Evolutionary conservation across 2,113 vertebrate genomes (phyloP).

Genomic region (Isichthys henryi): DNA sequence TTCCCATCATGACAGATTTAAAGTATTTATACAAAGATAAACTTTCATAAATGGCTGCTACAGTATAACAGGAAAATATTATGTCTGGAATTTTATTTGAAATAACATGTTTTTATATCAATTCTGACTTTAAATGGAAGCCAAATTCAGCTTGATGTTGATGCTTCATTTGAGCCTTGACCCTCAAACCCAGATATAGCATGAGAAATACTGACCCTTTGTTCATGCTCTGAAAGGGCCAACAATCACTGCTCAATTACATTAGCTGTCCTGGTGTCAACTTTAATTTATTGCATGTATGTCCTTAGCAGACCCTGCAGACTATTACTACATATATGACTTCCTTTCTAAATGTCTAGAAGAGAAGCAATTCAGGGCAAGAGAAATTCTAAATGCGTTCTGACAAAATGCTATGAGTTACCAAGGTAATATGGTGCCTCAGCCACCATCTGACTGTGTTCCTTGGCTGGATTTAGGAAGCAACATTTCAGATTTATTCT

Average conservation of each 20-base stretch:
- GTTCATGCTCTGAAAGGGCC: neutral
- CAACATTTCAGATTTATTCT: neutral
- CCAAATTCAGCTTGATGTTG: neutral
- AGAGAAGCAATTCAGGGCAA: neutral
- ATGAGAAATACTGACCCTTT: neutral
- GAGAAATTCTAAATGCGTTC: neutral
- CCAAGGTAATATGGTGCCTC: neutral
- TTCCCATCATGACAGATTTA: neutral
- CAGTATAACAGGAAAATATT: neutral
- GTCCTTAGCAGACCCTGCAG: neutral
- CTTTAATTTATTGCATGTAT: neutral
- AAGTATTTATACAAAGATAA: slow-evolving; percentile 5
- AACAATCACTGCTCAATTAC: neutral
- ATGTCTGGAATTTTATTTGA: neutral
- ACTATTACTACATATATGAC: neutral
- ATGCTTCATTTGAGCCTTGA: neutral
- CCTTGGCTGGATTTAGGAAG: neutral
- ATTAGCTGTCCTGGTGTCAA: neutral
- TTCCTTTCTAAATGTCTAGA: neutral
- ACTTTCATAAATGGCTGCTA: neutral
- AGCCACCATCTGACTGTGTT: neutral
- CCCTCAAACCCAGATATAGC: neutral
- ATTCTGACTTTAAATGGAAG: neutral
- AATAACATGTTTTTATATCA: neutral
- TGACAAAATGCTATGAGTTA: neutral